Base-by-base conservation (phyloP, 2,113 vertebrate species). In the Pterocles orientalis region DNA sequence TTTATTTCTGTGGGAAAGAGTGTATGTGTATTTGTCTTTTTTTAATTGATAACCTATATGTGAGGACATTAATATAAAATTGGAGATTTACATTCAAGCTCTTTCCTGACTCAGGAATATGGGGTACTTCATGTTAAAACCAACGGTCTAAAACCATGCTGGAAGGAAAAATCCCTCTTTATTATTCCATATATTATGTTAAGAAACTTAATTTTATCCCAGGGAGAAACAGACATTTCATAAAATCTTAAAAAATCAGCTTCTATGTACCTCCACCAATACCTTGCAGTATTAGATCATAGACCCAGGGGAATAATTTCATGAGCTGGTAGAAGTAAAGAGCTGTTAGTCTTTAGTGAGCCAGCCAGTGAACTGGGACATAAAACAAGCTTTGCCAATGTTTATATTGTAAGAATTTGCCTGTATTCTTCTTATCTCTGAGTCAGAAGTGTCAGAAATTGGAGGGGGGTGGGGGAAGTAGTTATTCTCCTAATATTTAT, bases 401-500 rank as follows among this genome's bases (percentile, higher is more conserved):
- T 36, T 10, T 47, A 8, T 43, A 20, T 43, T 3, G 2, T 60
- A 47, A 87, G 11, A 54, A 60, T 68, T 71, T 87, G 3, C 10
- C 31, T 62, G 12, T 18, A 41, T 18, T 43, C 7, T 72, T 88
- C 65, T 85, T 33, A 26, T 68, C 13, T 39, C 26, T 76, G 21
- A 75, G 82, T 68, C 0, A 0, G 29, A 82, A 79, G 6, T 31
- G 28, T 36, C 61, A 94, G 43, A 68, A 91, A 76, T 76, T 12
- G 3, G 34, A 5, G 6, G 10, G 4, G 5, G 33, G 15, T 2
- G 4, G 7, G 17, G 11, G 25, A n/a, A 53, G 12, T 6, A 83
- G 29, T 9, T 54, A 41, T 73, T 91, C 50, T 61, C 24, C 45
- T 43, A 51, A 82, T 21, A 75, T 65, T 75, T 70, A 14, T 66